Evolutionary conservation across 2,888 invertebrate species (phyloP).

Genomic region (Brachynemurus nebulosus): DNA sequence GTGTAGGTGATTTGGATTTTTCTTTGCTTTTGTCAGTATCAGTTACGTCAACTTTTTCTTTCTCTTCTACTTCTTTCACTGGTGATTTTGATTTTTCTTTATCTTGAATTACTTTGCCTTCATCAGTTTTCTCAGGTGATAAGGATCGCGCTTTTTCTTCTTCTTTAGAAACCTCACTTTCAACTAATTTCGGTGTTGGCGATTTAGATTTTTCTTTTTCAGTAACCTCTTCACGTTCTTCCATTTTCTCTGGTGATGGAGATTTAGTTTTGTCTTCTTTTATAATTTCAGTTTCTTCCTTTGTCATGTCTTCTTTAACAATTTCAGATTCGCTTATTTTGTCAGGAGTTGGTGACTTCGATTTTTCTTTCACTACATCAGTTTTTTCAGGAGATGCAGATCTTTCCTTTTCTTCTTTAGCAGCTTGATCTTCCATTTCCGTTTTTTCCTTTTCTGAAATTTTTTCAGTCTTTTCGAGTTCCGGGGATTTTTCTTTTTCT

Average conservation of each 20-base stretch:
- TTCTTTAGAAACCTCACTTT: no score
- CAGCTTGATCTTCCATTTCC: no score
- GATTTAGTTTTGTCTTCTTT: conserved; percentile 19
- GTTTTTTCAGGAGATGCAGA: no score
- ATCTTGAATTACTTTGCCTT: conserved; percentile 1
- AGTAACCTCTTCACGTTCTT: not conserved
- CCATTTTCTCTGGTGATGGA: conserved; percentile 13
- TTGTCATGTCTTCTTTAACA: not conserved
- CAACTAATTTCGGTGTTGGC: not conserved
- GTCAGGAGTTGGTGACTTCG: not conserved
- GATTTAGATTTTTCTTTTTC: conserved; percentile 13
- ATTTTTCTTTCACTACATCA: not conserved
- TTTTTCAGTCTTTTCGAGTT: not conserved
- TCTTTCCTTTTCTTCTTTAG: no score
- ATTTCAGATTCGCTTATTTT: no score
- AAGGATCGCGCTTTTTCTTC: no score
- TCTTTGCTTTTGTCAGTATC: not conserved
- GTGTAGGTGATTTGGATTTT: conserved; percentile 13
- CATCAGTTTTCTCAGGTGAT: conserved; percentile 7
- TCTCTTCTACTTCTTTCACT: not conserved
- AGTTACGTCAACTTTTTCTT: not conserved
- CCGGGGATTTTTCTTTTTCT: not conserved
- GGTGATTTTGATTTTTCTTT: not conserved
- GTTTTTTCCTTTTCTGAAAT: not conserved
- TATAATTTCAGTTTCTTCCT: not conserved